Evolutionary conservation across 2,113 vertebrate species (phyloP).

Genomic region (Grallaria varia): DNA sequence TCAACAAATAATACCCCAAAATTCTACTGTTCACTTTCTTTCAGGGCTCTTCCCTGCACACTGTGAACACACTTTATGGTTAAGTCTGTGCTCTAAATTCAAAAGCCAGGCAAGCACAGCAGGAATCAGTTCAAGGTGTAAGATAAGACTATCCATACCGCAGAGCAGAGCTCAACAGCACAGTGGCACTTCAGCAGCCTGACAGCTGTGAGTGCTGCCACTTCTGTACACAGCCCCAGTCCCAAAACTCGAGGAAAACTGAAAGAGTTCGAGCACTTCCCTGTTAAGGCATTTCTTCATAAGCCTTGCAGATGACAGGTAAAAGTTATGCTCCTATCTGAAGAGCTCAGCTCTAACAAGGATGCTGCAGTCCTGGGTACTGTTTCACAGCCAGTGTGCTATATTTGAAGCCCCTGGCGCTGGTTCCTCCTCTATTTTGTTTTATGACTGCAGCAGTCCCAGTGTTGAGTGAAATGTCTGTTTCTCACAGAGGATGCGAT

Average conservation of each 20-base stretch:
- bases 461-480: neutral
- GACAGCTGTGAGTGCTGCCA: neutral
- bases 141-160: neutral
- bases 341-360: neutral
- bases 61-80: neutral
- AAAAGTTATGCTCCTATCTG: neutral
- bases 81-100: neutral
- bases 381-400: neutral
- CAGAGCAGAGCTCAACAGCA: neutral
- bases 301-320: neutral
- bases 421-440: neutral
- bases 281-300: neutral
- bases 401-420: neutral
- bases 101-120: neutral
- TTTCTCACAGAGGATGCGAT: neutral
- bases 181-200: neutral
- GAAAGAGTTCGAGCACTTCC: neutral
- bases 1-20: neutral
- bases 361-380: neutral
- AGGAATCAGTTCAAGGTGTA: neutral
- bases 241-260: neutral
- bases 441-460: neutral
- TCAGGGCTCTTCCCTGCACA: neutral
- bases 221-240: neutral
- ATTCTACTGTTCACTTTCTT: neutral